Conservation (phyloP, 2,888 invertebrate species). For the Amphimallon solstitiale region DNA sequence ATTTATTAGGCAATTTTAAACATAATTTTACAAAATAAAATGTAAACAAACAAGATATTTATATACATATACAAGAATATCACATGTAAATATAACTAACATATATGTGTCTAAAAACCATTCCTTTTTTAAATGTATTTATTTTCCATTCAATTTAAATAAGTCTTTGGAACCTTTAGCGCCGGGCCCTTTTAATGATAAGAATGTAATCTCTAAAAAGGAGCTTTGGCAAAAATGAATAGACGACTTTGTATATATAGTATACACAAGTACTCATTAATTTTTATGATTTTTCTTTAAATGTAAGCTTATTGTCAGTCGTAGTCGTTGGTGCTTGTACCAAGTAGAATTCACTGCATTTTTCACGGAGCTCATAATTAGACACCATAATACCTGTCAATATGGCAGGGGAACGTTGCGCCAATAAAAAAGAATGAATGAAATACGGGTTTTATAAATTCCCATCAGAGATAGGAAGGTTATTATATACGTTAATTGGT, state of each 20-base stretch:
- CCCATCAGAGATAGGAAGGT: neutral
- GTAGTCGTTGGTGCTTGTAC: neutral
- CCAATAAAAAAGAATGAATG: neutral
- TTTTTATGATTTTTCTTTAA: neutral
- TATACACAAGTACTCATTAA: neutral
- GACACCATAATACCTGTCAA: neutral
- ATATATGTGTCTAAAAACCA: no score
- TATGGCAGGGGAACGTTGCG: neutral
- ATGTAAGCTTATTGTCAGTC: conserved; percentile 12
- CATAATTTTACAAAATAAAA: no score
- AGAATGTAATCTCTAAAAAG: conserved; percentile 2
- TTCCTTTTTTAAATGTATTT: no score
- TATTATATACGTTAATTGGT: neutral
- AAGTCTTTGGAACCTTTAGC: no score
- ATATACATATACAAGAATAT: no score
- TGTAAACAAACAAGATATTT: no score
- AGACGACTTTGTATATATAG: neutral
- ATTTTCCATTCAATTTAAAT: no score
- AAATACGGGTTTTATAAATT: neutral
- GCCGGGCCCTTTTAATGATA: neutral
- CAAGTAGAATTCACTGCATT: neutral
- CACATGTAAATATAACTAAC: no score
- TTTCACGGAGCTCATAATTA: neutral
- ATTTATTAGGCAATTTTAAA: no score
- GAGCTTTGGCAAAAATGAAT: conserved; percentile 13